phyloP scores from a whole-genome alignment of 2,888 invertebrate species.

The Lypha dubia region DNA sequence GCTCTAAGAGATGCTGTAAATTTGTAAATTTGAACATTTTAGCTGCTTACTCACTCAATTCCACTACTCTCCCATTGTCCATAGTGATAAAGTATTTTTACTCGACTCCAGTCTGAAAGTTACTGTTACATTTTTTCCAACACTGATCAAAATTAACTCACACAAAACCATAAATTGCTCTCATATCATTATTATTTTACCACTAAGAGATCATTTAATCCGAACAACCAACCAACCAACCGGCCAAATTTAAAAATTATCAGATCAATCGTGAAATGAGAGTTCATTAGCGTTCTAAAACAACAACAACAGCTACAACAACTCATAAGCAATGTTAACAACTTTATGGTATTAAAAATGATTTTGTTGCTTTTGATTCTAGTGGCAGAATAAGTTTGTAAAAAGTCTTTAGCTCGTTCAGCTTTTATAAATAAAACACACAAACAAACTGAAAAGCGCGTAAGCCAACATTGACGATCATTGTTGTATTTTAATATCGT shows the following conservation, averaged over 20 bases:
- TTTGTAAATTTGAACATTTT: too few species aligned
- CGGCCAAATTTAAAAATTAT: constrained; percentile 28
- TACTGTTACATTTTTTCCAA: neutral
- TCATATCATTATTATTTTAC: neutral
- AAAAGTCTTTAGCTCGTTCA: constrained; percentile 37
- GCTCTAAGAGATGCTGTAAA: too few species aligned
- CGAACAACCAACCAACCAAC: constrained; percentile 2
- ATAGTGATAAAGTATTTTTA: too few species aligned
- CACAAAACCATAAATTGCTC: constrained; percentile 7
- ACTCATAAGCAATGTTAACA: constrained; percentile 12
- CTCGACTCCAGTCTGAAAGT: too few species aligned
- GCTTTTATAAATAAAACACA: constrained; percentile 50
- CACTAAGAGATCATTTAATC: constrained; percentile 43
- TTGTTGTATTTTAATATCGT: constrained; percentile 42
- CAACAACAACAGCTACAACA: constrained; percentile 37
- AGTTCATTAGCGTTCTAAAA: constrained; percentile 50
- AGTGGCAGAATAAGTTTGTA: constrained; percentile 32
- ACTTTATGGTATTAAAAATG: constrained; percentile 28
- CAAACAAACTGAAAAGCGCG: constrained; percentile 18
- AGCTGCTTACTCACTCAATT: too few species aligned
- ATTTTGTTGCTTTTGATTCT: constrained; percentile 39
- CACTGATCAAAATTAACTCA: neutral
- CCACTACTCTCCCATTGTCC: too few species aligned
- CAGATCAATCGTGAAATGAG: constrained; percentile 57
- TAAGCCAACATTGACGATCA: constrained; percentile 35